Evolutionary conservation across 1,140 invertebrate species (phyloP).

Genomic region (Ptiloglossa arizonensis): DNA sequence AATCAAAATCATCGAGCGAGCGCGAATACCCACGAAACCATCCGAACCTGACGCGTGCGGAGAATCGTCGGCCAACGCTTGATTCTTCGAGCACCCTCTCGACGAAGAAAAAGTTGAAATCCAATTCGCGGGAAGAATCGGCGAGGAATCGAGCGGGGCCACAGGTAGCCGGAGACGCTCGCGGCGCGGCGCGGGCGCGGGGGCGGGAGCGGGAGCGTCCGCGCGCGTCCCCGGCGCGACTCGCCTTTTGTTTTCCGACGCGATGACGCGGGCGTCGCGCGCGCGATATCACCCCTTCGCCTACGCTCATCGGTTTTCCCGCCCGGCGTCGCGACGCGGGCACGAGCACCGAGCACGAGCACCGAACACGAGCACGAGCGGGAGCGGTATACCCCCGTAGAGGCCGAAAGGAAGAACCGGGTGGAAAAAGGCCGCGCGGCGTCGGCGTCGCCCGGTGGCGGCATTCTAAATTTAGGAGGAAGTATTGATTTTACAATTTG

Average conservation of each 20-base stretch:
- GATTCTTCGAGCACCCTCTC: too few species aligned
- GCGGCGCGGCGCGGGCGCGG: too few species aligned
- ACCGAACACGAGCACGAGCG: constrained; percentile 1
- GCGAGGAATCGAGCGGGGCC: not conserved
- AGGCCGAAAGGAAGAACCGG: constrained; percentile 36
- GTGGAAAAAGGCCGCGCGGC: constrained; percentile 59
- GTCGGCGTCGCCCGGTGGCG: constrained; percentile 56
- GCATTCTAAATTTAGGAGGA: constrained; percentile 79
- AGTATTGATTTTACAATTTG: constrained; percentile 82
- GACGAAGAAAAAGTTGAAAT: too few species aligned
- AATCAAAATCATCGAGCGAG: too few species aligned
- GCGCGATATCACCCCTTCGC: constrained; percentile 9
- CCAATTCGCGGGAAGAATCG: too few species aligned
- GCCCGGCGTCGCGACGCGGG: constrained; percentile 25
- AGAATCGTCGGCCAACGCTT: too few species aligned
- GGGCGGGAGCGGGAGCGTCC: too few species aligned
- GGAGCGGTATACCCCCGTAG: not conserved
- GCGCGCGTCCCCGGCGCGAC: constrained; percentile 5
- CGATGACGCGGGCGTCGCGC: constrained; percentile 33
- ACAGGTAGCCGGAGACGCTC: too few species aligned
- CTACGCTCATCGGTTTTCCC: not conserved
- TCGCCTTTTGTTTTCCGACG: constrained; percentile 26
- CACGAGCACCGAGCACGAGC: not conserved
- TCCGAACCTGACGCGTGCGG: too few species aligned
- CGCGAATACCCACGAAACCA: too few species aligned